Evolutionary conservation across 2,888 invertebrate genomes (phyloP), one percentile per base, ranked within the genome.

Genomic region (Melieria crassipennis): DNA sequence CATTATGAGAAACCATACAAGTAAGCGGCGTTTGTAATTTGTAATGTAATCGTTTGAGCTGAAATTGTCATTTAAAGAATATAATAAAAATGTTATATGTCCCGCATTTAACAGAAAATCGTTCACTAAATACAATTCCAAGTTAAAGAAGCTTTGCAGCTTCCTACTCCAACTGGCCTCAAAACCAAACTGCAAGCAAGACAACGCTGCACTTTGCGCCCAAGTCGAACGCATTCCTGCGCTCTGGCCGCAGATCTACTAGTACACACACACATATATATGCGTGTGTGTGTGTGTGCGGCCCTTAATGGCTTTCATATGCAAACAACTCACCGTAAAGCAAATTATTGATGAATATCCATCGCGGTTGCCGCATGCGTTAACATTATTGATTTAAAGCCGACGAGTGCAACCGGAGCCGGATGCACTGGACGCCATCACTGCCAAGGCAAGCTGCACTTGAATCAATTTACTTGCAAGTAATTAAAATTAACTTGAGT

Each of bases 401-500:
- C 30, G 30, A 30, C 30, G 30, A 30, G 30, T 30, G 30, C 30
- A 30, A 30, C 16, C 16, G 16, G 16, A 16, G 16, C 16, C 16
- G 16, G 16, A 16, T 16, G n/a, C n/a, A n/a, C n/a, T n/a, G n/a
- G n/a, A n/a, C n/a, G 30, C 30, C 30, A 30, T 30, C 30, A 30
- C 30, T 16, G 60, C 11, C 45, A 4, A 61, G 11, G 48, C n/a
- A 30, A 0, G 16, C 48, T 43, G 48, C 62, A 63, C 47, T 30
- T 63, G 16, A 63, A 16, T 63, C 16, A 30, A 63, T 45, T 63
- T 63, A 9, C 46, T 42, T 42, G 11, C 7, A 11, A 30, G 43
- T 61, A 61, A 45, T 61, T 45, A 7, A 61, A 61, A 61, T 61
- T 61, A 61, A 61, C 61, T 61, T 61, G 45, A 61, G 45, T 61